A percentile compares a stretch with the other conserved stretches of the same genome.
Evolutionary conservation across 2,797 vertebrate genomes (phyloP).

Genomic region (Nannoperca obscura): DNA sequence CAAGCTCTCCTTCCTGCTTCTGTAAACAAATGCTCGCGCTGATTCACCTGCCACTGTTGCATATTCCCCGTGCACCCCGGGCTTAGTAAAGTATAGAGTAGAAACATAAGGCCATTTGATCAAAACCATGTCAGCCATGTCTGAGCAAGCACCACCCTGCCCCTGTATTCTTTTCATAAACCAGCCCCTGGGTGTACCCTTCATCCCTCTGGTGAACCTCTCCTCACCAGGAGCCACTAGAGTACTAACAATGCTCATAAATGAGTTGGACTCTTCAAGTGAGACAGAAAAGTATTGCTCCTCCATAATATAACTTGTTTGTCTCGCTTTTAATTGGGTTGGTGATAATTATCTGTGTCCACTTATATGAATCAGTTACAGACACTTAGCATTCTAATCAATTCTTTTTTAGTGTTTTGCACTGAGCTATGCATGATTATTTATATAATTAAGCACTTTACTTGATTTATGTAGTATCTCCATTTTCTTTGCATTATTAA

Average conservation of each 20-base stretch:
- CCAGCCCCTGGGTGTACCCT: constrained; percentile 40
- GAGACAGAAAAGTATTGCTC: constrained; percentile 51
- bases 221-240: constrained; percentile 26
- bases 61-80: constrained; percentile 69
- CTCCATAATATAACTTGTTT: constrained; percentile 68
- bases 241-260: constrained; percentile 57
- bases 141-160: constrained; percentile 55
- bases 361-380: constrained; percentile 77
- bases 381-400: constrained; percentile 68
- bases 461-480: constrained; percentile 63
- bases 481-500: constrained; percentile 44
- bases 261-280: constrained; percentile 59
- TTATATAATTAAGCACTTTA: constrained; percentile 65
- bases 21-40: constrained; percentile 73
- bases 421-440: constrained; percentile 64
- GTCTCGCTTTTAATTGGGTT: constrained; percentile 72
- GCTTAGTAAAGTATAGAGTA: constrained; percentile 67
- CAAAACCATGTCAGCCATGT: constrained; percentile 65
- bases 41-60: constrained; percentile 76
- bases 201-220: constrained; percentile 51
- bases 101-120: constrained; percentile 71
- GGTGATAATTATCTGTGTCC: constrained; percentile 76
- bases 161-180: constrained; percentile 32
- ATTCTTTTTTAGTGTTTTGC: constrained; percentile 66
- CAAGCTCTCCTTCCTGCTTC: constrained; percentile 60